Conservation (phyloP, 2,888 invertebrate species). For the Cynaeus angustus region DNA sequence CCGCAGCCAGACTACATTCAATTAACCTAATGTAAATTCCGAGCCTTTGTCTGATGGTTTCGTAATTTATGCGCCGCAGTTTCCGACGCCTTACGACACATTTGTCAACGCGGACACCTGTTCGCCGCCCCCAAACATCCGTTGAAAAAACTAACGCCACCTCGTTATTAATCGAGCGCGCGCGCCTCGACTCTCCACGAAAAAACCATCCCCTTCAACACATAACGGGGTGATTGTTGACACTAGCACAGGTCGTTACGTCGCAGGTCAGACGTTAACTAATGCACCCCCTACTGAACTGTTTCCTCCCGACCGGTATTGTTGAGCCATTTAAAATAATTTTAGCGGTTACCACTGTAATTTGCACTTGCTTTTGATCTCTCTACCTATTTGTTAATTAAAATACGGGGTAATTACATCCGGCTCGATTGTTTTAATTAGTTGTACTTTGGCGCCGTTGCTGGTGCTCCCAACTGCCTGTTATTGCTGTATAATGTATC, state of each 20-base stretch:
- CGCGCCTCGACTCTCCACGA: slow-evolving; percentile 8
- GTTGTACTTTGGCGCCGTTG: slow-evolving; percentile 50
- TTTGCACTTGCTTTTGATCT: slow-evolving; percentile 54
- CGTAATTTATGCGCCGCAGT: slow-evolving; percentile 52
- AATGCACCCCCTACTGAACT: slow-evolving; percentile 11
- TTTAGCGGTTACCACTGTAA: slow-evolving; percentile 53
- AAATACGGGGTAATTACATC: slow-evolving; percentile 57
- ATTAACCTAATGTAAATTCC: slow-evolving; percentile 57
- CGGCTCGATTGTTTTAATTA: slow-evolving; percentile 60
- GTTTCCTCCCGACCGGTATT: slow-evolving; percentile 32
- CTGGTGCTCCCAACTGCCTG: slow-evolving; percentile 36
- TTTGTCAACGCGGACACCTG: slow-evolving; percentile 53
- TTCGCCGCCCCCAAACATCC: slow-evolving; percentile 46
- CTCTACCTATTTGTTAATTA: slow-evolving; percentile 52
- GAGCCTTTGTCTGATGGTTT: slow-evolving; percentile 52
- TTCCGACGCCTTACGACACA: slow-evolving; percentile 50
- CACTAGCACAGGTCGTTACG: slow-evolving; percentile 15
- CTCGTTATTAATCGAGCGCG: slow-evolving; percentile 34
- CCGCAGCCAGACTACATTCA: slow-evolving; percentile 52
- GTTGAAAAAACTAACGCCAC: slow-evolving; percentile 26
- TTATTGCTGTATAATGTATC: slow-evolving; percentile 50
- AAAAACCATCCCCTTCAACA: slow-evolving; percentile 29
- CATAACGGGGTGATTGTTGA: not conserved
- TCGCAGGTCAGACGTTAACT: slow-evolving; percentile 21
- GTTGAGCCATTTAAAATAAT: slow-evolving; percentile 51